Evolutionary conservation across 2,888 invertebrate species (phyloP).

Genomic region (Pseudeuparius sepicola): DNA sequence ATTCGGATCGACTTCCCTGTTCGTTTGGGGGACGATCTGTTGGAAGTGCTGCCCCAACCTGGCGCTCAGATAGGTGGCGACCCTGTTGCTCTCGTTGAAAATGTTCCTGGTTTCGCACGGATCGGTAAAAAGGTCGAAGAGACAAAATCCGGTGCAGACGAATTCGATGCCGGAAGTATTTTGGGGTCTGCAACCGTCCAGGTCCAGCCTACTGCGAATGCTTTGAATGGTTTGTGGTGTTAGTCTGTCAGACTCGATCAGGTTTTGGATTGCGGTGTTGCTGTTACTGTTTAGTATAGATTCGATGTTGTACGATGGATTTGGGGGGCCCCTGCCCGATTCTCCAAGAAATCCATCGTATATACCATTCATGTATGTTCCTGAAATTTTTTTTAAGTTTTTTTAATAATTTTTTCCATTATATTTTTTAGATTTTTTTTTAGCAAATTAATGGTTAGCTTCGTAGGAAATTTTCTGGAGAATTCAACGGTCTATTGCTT

Average conservation of each 20-base stretch:
- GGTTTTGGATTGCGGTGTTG: slow-evolving; percentile 28
- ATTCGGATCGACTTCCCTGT: slow-evolving; percentile 23
- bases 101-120: slow-evolving; percentile 35
- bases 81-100: slow-evolving; percentile 19
- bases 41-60: slow-evolving; percentile 18
- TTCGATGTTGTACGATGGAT: slow-evolving; percentile 26
- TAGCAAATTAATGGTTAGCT: no score
- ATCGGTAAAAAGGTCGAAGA: slow-evolving; percentile 32
- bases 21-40: slow-evolving; percentile 26
- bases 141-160: slow-evolving; percentile 25
- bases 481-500: no score
- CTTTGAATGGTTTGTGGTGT: slow-evolving; percentile 19
- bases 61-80: slow-evolving; percentile 22
- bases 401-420: no score
- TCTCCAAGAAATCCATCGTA: slow-evolving; percentile 29
- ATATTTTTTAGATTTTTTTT: no score
- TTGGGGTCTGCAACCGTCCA: slow-evolving; percentile 14
- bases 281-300: slow-evolving; percentile 27
- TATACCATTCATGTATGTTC: slow-evolving; percentile 23
- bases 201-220: slow-evolving; percentile 18
- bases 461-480: no score
- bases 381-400: slow-evolving; percentile 21
- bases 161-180: no score
- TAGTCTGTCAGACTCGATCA: slow-evolving; percentile 17
- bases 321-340: slow-evolving; percentile 23